Percentiles rank a stretch among this genome's conserved stretches.
phyloP scores from a whole-genome alignment of 1,140 invertebrate species.

The Cydia splendana region DNA sequence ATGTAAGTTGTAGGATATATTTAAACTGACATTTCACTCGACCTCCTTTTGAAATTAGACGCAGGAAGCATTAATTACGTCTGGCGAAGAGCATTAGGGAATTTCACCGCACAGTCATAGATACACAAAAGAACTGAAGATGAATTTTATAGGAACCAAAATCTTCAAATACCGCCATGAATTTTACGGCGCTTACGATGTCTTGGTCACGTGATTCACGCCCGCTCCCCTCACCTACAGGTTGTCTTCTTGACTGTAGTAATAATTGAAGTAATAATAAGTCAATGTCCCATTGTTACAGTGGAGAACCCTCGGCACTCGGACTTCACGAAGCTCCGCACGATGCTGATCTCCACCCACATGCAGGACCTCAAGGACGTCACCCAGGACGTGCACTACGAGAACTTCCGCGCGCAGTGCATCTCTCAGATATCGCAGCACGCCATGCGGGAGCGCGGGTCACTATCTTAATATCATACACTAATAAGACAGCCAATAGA shows the following conservation, averaged over 20 bases:
- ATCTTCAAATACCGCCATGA: too few relatives aligned
- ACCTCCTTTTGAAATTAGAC: constrained; percentile 8
- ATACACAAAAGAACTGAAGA: not conserved
- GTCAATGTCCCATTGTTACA: constrained; percentile 52
- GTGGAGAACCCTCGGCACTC: constrained; percentile 99
- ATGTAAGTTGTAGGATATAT: not conserved
- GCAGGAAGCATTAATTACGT: constrained; percentile 6
- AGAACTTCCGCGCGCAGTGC: constrained; percentile 96
- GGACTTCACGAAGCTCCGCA: constrained; percentile 97
- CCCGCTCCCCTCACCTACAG: too few relatives aligned
- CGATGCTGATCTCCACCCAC: constrained; percentile 97
- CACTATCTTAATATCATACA: constrained; percentile 49
- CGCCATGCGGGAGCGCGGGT: constrained; percentile 89
- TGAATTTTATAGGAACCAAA: not conserved
- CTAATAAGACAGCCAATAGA: too few relatives aligned
- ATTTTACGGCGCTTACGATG: too few relatives aligned
- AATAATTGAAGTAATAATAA: too few relatives aligned
- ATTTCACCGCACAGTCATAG: not conserved
- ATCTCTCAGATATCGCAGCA: constrained; percentile 94
- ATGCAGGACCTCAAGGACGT: constrained; percentile 98
- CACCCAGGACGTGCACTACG: constrained; percentile 97
- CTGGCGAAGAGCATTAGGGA: not conserved
- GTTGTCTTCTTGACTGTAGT: too few relatives aligned
- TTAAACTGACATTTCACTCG: constrained; percentile 5
- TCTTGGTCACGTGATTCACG: too few relatives aligned